Percentiles rank a stretch among this genome's conserved stretches.
Conservation (phyloP, 2,113 vertebrate genomes). For the Callaeas wilsoni region DNA sequence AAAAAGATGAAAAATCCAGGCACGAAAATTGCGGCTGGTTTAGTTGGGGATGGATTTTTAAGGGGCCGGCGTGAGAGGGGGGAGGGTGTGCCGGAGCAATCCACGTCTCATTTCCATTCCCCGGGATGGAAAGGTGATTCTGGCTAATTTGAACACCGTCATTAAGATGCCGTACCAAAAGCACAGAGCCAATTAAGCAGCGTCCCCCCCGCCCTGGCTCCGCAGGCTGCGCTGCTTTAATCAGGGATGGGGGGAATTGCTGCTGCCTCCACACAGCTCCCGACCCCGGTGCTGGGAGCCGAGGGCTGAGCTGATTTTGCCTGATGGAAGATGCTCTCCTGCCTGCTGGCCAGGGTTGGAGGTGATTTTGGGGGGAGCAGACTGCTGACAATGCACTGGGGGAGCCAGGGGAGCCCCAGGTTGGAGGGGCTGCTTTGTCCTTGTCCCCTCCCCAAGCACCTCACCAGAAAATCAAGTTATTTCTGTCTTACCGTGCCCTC, state of each 20-base stretch:
- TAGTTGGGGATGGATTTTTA: background rate
- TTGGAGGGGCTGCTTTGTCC: background rate
- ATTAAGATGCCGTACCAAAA: slow-evolving; percentile 5
- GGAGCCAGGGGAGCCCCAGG: background rate
- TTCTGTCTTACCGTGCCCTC: accelerated
- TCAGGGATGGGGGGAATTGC: slow-evolving; percentile 1
- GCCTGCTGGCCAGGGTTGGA: background rate
- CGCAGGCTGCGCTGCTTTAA: background rate
- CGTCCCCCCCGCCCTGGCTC: accelerated
- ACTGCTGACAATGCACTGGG: background rate
- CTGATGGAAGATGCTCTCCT: background rate
- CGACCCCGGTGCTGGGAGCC: background rate
- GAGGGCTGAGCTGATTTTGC: background rate
- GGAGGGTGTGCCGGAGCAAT: background rate
- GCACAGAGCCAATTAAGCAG: background rate
- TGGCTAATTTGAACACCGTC: slow-evolving; percentile 7
- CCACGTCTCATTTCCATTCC: background rate
- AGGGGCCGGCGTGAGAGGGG: background rate
- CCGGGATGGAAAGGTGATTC: slow-evolving; percentile 7
- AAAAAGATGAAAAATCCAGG: background rate
- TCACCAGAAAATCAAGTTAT: background rate
- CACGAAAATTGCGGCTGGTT: background rate
- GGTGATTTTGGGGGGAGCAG: background rate
- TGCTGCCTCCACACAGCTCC: background rate
- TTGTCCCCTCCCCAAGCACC: background rate